phyloP scores from a whole-genome alignment of 2,888 invertebrate species.

The Lacanobia wlatinum region DNA sequence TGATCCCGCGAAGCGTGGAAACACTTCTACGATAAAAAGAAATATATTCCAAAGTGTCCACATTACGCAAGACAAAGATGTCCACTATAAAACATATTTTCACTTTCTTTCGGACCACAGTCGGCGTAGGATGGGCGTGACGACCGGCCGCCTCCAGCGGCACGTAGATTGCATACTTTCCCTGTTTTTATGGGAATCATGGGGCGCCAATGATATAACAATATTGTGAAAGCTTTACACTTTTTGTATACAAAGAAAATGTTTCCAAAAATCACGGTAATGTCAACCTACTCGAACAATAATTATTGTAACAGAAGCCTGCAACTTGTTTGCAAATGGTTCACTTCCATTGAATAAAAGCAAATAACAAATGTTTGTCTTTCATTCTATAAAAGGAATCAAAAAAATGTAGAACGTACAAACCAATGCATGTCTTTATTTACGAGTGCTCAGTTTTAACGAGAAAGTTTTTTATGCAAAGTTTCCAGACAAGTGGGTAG shows the following conservation, averaged over 20 bases:
- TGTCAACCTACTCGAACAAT: constrained; percentile 18
- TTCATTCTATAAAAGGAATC: constrained; percentile 43
- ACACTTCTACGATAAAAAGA: constrained; percentile 28
- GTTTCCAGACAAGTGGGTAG: constrained; percentile 25
- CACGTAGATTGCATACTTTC: constrained; percentile 86
- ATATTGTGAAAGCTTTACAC: constrained; percentile 76
- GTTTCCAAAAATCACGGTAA: constrained; percentile 31
- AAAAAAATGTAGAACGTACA: constrained; percentile 40
- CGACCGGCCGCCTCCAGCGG: constrained; percentile 80
- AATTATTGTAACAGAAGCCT: constrained; percentile 38
- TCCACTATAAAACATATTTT: constrained; percentile 79
- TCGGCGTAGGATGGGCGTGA: constrained; percentile 85
- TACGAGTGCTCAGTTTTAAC: constrained; percentile 19
- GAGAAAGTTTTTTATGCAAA: constrained; percentile 49
- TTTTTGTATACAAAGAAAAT: constrained; percentile 36
- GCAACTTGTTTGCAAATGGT: constrained; percentile 36
- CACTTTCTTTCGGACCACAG: constrained; percentile 84
- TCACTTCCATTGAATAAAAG: constrained; percentile 36
- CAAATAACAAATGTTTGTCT: constrained; percentile 43
- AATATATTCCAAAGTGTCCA: constrained; percentile 43
- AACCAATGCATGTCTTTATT: constrained; percentile 45
- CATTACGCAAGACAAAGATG: constrained; percentile 63
- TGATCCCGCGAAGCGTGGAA: constrained; percentile 17
- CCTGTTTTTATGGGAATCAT: constrained; percentile 89
- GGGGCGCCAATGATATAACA: constrained; percentile 81